These are phyloP conservation scores for Drosophila carrolli DNA, from an alignment of 1,140 invertebrate species.

Conservation along the genomic window DNA sequence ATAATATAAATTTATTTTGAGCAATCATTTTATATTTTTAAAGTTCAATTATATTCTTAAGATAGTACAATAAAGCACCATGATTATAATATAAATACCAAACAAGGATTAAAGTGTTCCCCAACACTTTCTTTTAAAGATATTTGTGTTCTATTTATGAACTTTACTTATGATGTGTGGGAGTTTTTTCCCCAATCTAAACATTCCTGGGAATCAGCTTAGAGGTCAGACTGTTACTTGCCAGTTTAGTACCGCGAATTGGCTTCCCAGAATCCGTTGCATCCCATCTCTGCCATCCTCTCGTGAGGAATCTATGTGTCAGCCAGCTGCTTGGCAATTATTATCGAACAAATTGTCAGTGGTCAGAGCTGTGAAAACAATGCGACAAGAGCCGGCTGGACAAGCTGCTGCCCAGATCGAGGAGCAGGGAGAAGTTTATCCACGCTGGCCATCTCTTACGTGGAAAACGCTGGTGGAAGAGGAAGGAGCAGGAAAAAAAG, in stretches of 20 bases:
- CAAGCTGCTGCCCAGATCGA: constrained; percentile 3
- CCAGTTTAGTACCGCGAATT: constrained; percentile 35
- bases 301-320: constrained; percentile 61
- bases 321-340: constrained; percentile 81
- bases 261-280: constrained; percentile 37
- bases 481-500: constrained; percentile 3
- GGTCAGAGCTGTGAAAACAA: constrained; percentile 76
- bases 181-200: neutral
- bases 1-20: too few relatives aligned
- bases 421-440: constrained; percentile 16
- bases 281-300: neutral
- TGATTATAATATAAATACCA: too few relatives aligned
- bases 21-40: too few relatives aligned
- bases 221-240: neutral
- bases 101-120: too few relatives aligned
- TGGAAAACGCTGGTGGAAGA: constrained; percentile 34
- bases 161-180: too few relatives aligned
- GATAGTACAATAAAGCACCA: too few relatives aligned
- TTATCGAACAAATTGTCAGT: constrained; percentile 84
- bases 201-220: neutral
- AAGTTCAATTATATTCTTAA: too few relatives aligned
- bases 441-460: constrained; percentile 47
- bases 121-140: too few relatives aligned
- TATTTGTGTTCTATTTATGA: too few relatives aligned
- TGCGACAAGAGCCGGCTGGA: constrained; percentile 59